Evolutionary conservation across 2,888 invertebrate genomes (phyloP).

Genomic region (Nemotelus nigrinus): DNA sequence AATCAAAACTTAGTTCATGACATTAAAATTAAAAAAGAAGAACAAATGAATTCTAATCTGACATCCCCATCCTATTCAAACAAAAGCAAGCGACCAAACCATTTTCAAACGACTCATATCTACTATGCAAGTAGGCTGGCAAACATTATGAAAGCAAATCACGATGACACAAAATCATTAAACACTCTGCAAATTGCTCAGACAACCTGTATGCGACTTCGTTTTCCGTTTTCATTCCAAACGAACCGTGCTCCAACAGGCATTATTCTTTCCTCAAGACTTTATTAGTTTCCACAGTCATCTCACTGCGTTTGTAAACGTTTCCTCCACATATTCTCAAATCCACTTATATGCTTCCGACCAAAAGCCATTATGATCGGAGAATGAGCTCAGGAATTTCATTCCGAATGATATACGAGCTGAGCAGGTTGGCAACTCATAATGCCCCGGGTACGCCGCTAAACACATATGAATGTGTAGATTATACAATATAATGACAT

Average conservation of each 20-base stretch:
- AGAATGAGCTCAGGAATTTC: constrained; percentile 29
- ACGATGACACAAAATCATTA: constrained; percentile 44
- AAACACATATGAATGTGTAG: not conserved
- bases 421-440: constrained; percentile 39
- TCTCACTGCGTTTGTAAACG: constrained; percentile 22
- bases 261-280: constrained; percentile 11
- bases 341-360: constrained; percentile 16
- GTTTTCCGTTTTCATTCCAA: constrained; percentile 26
- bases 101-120: too few relatives aligned
- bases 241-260: not conserved
- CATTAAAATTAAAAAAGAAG: too few relatives aligned
- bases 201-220: constrained; percentile 41
- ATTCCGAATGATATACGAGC: constrained; percentile 50
- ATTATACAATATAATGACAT: constrained; percentile 16
- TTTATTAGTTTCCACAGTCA: constrained; percentile 46
- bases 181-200: constrained; percentile 45
- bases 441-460: constrained; percentile 3
- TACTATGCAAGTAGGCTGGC: too few relatives aligned
- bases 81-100: too few relatives aligned
- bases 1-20: too few relatives aligned
- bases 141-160: not conserved
- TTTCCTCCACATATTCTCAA: constrained; percentile 7
- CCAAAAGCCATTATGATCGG: not conserved
- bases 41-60: too few relatives aligned
- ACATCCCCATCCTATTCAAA: too few relatives aligned